phyloP scores from a whole-genome alignment of 2,888 invertebrate species.

The Acanthosepion lycidas region DNA sequence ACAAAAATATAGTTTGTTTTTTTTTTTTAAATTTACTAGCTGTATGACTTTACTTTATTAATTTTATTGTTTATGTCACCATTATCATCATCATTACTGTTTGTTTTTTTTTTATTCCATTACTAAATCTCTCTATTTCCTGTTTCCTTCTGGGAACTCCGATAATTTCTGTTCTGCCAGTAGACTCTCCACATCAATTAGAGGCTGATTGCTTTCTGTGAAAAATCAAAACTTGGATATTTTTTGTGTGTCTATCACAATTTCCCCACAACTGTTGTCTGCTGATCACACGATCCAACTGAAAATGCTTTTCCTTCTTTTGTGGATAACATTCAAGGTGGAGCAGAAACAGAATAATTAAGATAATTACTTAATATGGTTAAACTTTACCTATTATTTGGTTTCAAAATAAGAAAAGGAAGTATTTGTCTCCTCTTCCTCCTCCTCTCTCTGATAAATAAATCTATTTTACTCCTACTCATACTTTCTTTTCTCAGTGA shows the following conservation, averaged over 20 bases:
- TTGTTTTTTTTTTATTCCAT: background rate
- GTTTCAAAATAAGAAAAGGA: too few species aligned
- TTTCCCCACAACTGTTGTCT: background rate
- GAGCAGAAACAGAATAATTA: background rate
- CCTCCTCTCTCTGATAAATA: background rate
- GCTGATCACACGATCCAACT: background rate
- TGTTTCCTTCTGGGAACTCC: background rate
- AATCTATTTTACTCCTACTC: background rate
- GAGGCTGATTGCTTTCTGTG: background rate
- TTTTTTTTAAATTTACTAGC: too few species aligned
- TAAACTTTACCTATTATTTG: background rate
- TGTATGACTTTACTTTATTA: too few species aligned
- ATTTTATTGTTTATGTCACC: too few species aligned
- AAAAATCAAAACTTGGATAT: constrained; percentile 15
- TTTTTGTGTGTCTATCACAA: background rate
- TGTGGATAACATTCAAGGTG: background rate
- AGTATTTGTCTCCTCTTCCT: background rate
- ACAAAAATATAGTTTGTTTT: too few species aligned
- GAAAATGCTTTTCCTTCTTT: background rate
- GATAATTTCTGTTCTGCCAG: background rate
- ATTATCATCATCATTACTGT: background rate
- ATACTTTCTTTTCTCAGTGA: background rate
- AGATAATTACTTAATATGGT: background rate
- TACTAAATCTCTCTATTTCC: background rate
- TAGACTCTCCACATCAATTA: background rate